Conservation (phyloP, 2,888 invertebrate species). For the Calliphora vomitoria region DNA sequence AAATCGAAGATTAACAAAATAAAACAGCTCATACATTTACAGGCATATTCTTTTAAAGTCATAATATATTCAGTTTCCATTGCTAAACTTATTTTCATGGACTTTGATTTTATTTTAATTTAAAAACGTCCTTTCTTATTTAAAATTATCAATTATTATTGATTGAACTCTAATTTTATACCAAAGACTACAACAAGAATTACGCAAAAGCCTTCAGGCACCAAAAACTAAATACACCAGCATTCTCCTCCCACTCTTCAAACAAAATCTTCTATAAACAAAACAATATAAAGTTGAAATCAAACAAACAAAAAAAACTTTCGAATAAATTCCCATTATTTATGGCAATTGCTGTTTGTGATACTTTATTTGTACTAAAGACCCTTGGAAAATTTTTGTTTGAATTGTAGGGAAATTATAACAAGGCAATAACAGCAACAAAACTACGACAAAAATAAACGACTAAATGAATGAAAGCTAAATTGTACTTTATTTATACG, state of each 20-base stretch:
- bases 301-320: slow-evolving; percentile 54
- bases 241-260: not conserved
- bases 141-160: slow-evolving; percentile 78
- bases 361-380: slow-evolving; percentile 79
- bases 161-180: slow-evolving; percentile 82
- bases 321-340: slow-evolving; percentile 83
- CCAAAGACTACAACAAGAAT: slow-evolving; percentile 68
- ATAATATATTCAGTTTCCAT: no score
- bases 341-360: slow-evolving; percentile 83
- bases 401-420: slow-evolving; percentile 67
- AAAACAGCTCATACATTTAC: no score
- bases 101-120: no score
- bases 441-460: slow-evolving; percentile 73
- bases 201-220: slow-evolving; percentile 36
- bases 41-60: no score
- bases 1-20: no score
- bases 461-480: slow-evolving; percentile 70
- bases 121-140: not conserved
- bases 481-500: slow-evolving; percentile 63
- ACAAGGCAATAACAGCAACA: slow-evolving; percentile 73
- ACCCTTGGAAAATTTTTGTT: slow-evolving; percentile 58
- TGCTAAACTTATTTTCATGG: no score
- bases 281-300: slow-evolving; percentile 51
- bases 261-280: slow-evolving; percentile 19
- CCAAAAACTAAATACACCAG: slow-evolving; percentile 2